Conservation (phyloP, 2,113 vertebrate species). For the Donacobius atricapilla region DNA sequence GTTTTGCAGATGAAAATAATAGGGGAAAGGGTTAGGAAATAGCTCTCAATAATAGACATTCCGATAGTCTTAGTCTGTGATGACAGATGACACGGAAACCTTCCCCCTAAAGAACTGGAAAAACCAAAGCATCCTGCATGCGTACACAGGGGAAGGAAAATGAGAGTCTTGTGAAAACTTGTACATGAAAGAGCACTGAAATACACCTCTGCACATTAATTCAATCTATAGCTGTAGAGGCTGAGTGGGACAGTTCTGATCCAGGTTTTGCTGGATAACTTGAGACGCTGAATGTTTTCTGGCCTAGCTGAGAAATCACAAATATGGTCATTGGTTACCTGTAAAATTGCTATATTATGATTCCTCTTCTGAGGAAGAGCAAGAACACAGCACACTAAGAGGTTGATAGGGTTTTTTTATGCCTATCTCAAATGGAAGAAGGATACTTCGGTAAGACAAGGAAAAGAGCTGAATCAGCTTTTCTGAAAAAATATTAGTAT, state of each 20-base stretch:
- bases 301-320: neutral
- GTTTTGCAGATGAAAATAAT: neutral
- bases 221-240: neutral
- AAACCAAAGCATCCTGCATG: neutral
- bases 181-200: neutral
- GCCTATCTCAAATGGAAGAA: neutral
- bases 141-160: neutral
- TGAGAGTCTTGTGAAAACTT: neutral
- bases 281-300: neutral
- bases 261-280: neutral
- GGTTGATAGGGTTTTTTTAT: accelerated
- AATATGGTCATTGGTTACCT: neutral
- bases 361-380: neutral
- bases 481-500: neutral
- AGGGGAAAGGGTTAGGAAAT: neutral
- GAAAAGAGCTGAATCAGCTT: neutral
- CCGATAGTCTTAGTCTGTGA: neutral
- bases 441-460: neutral
- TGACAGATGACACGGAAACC: neutral
- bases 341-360: neutral
- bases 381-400: neutral
- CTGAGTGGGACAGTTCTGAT: neutral
- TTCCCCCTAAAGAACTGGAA: neutral
- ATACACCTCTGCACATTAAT: neutral
- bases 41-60: neutral